phyloP scores from a whole-genome alignment of 2,888 invertebrate species.

The Drosophila silvestris region DNA sequence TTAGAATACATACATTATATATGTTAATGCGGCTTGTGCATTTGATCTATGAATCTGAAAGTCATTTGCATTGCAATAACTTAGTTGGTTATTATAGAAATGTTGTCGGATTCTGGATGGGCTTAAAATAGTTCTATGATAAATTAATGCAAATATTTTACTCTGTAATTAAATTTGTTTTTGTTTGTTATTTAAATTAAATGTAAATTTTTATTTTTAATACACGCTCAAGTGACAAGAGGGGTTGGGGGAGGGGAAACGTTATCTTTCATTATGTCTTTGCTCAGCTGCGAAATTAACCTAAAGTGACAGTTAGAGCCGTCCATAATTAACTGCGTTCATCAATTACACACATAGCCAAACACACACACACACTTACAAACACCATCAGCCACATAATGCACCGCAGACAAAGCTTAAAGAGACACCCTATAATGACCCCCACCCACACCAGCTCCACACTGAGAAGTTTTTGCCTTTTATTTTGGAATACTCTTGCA shows the following conservation, averaged over 20 bases:
- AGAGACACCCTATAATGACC: conserved; percentile 14
- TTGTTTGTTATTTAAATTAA: not conserved
- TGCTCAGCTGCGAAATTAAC: conserved; percentile 40
- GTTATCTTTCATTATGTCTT: conserved; percentile 7
- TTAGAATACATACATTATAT: not conserved
- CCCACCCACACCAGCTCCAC: not conserved
- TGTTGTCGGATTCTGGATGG: not conserved
- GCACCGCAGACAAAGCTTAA: conserved; percentile 42
- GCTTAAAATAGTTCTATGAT: not conserved
- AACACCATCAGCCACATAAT: conserved; percentile 13
- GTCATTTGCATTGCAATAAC: not conserved
- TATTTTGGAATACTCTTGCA: conserved; percentile 3
- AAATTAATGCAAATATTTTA: not conserved
- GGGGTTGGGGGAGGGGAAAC: not conserved
- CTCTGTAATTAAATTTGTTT: not conserved
- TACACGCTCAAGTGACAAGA: not conserved
- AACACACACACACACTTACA: conserved; percentile 7
- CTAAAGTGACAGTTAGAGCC: conserved; percentile 61
- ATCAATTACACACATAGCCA: conserved; percentile 53
- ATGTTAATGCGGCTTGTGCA: not conserved
- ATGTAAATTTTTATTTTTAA: not conserved
- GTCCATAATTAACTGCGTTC: conserved; percentile 62
- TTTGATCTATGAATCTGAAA: not conserved
- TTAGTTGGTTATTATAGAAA: not conserved
- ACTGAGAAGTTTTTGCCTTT: conserved; percentile 13